Conservation (phyloP, 2,797 vertebrate species). For the Lepus oiostolus region DNA sequence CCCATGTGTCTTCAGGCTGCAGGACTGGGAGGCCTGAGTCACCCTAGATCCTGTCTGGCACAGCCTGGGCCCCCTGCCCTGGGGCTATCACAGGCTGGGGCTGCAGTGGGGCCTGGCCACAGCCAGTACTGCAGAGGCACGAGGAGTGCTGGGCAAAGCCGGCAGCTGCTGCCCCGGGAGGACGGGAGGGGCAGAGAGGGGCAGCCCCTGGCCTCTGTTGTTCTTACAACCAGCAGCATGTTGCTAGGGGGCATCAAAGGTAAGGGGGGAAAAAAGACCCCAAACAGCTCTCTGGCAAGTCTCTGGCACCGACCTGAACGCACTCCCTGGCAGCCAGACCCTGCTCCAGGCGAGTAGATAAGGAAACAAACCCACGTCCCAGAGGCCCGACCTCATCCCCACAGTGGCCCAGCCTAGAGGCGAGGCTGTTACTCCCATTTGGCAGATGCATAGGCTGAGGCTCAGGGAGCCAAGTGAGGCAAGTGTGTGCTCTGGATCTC, state of each 20-base stretch:
- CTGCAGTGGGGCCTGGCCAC: fast-evolving
- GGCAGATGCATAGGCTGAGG: background rate
- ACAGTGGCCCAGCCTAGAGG: background rate
- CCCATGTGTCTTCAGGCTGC: background rate
- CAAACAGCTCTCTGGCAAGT: conserved; percentile 69
- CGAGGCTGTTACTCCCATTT: background rate
- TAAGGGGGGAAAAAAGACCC: background rate
- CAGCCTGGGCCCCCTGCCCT: background rate
- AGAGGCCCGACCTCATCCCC: background rate
- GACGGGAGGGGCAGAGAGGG: background rate
- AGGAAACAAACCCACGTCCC: background rate
- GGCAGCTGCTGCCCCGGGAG: background rate
- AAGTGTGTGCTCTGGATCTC: background rate
- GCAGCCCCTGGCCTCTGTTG: conserved; percentile 34
- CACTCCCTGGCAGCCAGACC: conserved; percentile 33
- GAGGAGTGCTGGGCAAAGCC: fast-evolving
- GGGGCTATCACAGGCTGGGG: too few species aligned
- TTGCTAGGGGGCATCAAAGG: conserved; percentile 66
- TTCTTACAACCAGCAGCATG: conserved; percentile 39
- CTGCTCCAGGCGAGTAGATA: background rate
- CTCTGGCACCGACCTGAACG: background rate
- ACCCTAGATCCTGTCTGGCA: too few species aligned
- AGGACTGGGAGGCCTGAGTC: background rate
- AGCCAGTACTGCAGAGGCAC: background rate
- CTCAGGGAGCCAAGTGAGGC: background rate